Percentiles rank a stretch among this genome's conserved stretches.
Conservation (phyloP, 2,113 vertebrate species). For the Gorilla gorilla region DNA sequence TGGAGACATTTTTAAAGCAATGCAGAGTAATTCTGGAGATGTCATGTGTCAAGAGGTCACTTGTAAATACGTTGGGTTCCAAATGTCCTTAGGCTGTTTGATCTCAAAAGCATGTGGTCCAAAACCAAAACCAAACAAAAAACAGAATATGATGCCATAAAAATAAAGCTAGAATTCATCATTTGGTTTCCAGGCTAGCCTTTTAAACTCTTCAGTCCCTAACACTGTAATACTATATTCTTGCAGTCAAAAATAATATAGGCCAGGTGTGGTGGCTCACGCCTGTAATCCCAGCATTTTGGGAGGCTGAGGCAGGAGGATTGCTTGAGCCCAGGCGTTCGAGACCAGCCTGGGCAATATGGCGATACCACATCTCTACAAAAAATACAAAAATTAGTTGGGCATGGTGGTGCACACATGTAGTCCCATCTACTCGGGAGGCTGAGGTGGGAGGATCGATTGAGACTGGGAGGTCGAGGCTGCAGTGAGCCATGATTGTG, state of each 20-base stretch:
- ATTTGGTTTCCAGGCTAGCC: background rate
- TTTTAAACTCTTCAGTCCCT: background rate
- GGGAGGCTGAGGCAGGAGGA: background rate
- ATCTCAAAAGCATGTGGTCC: slow-evolving; percentile 33
- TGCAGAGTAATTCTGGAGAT: background rate
- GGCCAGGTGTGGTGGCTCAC: background rate
- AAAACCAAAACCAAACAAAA: slow-evolving; percentile 49
- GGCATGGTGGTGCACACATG: background rate
- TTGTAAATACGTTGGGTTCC: slow-evolving; percentile 37
- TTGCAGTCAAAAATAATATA: background rate
- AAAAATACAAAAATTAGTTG: background rate
- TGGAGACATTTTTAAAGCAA: background rate
- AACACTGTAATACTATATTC: background rate
- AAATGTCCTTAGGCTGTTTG: slow-evolving; percentile 31
- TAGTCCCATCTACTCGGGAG: background rate
- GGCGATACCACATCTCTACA: background rate
- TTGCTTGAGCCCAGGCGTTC: background rate
- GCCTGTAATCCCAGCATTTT: background rate
- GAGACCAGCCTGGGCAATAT: background rate
- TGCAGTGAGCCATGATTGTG: background rate
- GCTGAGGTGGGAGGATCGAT: background rate
- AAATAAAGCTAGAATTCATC: slow-evolving; percentile 29
- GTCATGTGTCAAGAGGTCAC: background rate
- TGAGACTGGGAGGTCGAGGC: background rate
- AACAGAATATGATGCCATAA: background rate